A percentile compares a stretch with the other conserved stretches of the same genome.
These are phyloP conservation scores for Gymnoscelis rufifasciata DNA, from an alignment of 2,888 invertebrate genomes.

Conservation along the genomic window DNA sequence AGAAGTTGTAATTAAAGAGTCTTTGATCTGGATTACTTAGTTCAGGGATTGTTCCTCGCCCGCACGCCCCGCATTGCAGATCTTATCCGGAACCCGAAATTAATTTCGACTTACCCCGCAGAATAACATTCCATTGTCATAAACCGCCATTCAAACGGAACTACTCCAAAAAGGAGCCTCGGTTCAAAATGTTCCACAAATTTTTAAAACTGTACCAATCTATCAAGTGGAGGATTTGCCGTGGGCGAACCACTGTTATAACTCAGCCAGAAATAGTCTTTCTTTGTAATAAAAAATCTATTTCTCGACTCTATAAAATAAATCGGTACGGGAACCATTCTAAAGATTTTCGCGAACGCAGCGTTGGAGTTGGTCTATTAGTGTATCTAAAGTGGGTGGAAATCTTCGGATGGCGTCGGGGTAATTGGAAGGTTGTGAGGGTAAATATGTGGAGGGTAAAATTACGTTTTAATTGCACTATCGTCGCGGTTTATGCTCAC, in stretches of 20 bases:
- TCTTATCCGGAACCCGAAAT: conserved; percentile 33
- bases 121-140: conserved; percentile 17
- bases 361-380: background rate
- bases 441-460: conserved; percentile 11
- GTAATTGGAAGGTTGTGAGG: conserved; percentile 6
- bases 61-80: conserved; percentile 26
- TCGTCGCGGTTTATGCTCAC: conserved; percentile 1
- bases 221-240: conserved; percentile 20
- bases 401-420: background rate
- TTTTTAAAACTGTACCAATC: conserved; percentile 19
- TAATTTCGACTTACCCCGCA: conserved; percentile 28
- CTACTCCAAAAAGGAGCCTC: background rate
- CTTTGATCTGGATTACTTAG: conserved; percentile 62
- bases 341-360: background rate
- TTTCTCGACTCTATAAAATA: background rate
- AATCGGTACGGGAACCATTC: background rate
- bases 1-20: conserved; percentile 65
- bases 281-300: conserved; percentile 7
- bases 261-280: conserved; percentile 13
- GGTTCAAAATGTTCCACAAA: conserved; percentile 6
- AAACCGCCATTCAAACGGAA: background rate
- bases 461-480: conserved; percentile 13
- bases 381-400: background rate
- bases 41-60: conserved; percentile 39
- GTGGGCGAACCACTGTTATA: conserved; percentile 13